Conservation (phyloP, 2,797 vertebrate species). For the Florisuga fusca region DNA sequence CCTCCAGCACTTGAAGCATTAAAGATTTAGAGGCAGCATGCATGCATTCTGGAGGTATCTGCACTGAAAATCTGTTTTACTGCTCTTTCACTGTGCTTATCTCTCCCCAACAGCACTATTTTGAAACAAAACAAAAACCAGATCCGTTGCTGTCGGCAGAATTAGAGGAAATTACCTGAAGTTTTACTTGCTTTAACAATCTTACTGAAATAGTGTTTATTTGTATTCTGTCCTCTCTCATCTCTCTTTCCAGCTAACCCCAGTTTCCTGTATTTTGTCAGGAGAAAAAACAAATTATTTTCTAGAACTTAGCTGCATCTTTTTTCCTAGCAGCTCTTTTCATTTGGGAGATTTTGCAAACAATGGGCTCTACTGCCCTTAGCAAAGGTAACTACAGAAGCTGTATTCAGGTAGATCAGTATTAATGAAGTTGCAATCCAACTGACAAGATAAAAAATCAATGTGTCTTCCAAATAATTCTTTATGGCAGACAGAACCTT, state of each 20-base stretch:
- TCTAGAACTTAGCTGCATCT: neutral
- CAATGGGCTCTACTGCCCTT: neutral
- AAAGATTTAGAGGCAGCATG: constrained; percentile 17
- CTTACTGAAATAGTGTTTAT: neutral
- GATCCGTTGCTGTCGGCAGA: constrained; percentile 32
- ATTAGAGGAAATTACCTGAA: constrained; percentile 65
- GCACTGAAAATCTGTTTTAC: neutral
- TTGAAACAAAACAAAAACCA: constrained; percentile 60
- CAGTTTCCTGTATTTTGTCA: constrained; percentile 44
- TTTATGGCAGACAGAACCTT: neutral
- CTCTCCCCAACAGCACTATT: constrained; percentile 26
- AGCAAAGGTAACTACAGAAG: neutral
- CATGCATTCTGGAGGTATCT: neutral
- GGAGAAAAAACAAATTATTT: neutral
- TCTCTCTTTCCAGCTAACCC: neutral
- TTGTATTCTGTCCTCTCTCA: neutral
- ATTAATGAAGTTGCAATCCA: neutral
- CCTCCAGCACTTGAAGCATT: neutral
- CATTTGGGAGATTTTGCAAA: neutral
- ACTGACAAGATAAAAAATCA: neutral
- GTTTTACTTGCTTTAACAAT: constrained; percentile 34
- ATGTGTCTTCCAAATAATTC: neutral
- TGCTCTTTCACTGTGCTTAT: constrained; percentile 17
- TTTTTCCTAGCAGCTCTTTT: neutral
- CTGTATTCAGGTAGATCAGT: neutral